phyloP scores from a whole-genome alignment of 2,113 vertebrate species.

The Phocoena sinus region DNA sequence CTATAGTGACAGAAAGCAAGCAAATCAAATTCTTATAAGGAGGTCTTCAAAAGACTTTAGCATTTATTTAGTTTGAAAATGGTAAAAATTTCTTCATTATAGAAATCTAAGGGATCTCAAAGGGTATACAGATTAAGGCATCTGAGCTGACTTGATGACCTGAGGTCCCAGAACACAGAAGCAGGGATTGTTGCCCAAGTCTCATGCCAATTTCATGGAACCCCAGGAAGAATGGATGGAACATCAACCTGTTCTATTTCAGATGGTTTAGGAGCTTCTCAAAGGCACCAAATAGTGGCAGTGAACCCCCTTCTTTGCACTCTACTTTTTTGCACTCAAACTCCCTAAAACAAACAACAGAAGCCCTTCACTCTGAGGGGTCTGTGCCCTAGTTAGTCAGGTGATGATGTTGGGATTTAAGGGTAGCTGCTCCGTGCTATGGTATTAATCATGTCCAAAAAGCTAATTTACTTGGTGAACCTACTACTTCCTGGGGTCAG shows the following conservation, averaged over 20 bases:
- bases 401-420: not conserved
- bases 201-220: not conserved
- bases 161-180: not conserved
- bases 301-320: not conserved
- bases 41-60: not conserved
- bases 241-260: not conserved
- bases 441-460: not conserved
- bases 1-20: constrained; percentile 75
- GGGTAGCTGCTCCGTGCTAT: not conserved
- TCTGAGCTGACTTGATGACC: not conserved
- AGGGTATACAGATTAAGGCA: not conserved
- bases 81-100: not conserved
- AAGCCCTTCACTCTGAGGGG: not conserved
- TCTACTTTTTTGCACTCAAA: not conserved
- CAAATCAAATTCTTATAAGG: not conserved
- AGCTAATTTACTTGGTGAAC: not conserved
- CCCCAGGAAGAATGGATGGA: not conserved
- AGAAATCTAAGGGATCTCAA: not conserved
- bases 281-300: not conserved
- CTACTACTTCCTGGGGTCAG: not conserved
- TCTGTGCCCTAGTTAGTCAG: not conserved
- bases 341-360: not conserved
- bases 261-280: not conserved
- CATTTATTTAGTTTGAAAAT: not conserved
- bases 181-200: too few relatives aligned